These are phyloP conservation scores for Nephrotoma appendiculata DNA, from an alignment of 2,888 invertebrate genomes.

Conservation along the genomic window DNA sequence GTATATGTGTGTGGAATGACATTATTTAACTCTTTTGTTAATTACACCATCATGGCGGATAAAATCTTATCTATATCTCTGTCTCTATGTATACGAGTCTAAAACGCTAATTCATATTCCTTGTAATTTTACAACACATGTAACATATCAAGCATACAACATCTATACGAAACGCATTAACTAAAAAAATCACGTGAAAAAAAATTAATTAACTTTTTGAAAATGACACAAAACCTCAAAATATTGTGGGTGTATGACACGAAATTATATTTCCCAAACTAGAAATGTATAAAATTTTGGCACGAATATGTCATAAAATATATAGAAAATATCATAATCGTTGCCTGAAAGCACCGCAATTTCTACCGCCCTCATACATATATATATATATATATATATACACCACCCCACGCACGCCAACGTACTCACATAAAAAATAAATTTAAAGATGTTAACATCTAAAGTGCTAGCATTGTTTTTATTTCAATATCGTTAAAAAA, in stretches of 20 bases:
- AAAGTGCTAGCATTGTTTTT: not conserved
- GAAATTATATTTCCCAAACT: not conserved
- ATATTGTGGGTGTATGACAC: not conserved
- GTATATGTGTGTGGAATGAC: not conserved
- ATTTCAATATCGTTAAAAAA: not conserved
- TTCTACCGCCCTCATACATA: not conserved
- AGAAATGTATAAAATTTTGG: not conserved
- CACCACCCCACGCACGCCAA: not conserved
- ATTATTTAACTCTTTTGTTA: not conserved
- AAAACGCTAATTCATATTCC: not conserved
- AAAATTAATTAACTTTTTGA: not conserved
- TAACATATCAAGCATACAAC: not conserved
- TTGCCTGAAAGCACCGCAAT: not conserved
- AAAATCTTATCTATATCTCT: not conserved
- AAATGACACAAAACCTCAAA: not conserved
- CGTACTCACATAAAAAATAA: not conserved
- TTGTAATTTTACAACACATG: not conserved
- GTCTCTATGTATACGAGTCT: not conserved
- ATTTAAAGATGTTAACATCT: not conserved
- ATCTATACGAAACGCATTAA: not conserved
- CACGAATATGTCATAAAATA: not conserved
- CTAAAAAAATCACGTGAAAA: not conserved
- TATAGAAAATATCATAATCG: not conserved
- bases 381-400: no score
- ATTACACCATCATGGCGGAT: not conserved